Evolutionary conservation across 2,888 invertebrate species (phyloP), one percentile per base, ranked within the genome.

Genomic region (Aporophyla nigra): DNA sequence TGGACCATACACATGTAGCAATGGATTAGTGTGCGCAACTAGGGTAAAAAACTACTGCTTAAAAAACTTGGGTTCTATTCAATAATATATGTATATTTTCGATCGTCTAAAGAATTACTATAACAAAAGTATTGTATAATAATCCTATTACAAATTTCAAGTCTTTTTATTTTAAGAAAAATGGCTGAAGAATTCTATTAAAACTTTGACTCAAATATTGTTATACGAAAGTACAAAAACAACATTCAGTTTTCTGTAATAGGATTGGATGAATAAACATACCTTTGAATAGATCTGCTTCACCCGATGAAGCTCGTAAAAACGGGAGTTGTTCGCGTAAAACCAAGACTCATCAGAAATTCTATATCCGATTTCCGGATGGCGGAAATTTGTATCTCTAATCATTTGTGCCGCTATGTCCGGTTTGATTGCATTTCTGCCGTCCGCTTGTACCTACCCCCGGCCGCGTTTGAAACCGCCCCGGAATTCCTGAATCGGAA

Each of bases 401-500:
- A 63, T 46, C 40, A 53, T 63, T 53, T 71, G 12, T 46, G 46
- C 46, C 40, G 2, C 21, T 59, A 19, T 5, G 62, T 62, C 46
- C 43, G 59, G 53, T n/a, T 24, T 58, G 40, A 79, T 79, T 68
- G 62, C 56, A 80, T 67, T 43, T 53, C 59, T 19, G n/a, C 2
- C 27, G n/a, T 43, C 43, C 43, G 33, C 40, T 33, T 7, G 9
- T 46, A 67, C 9, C 49, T 27, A 76, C n/a, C 7, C 0, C 0
- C 2, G 7, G 24, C 1, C 59, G 24, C 24, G 40, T 16, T 5
- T 6, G 24, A 66, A 54, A 61, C 71, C 46, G 14, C 58, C 33
- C 16, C 43, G 65, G 66, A 80, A 74, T 81, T 61, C 51, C 59
- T 51, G 69, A 74, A 19, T 40, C 59, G 40, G 54, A 43, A 43